Evolutionary conservation across 2,888 invertebrate species (phyloP), one percentile per base, ranked within the genome.

Genomic region (Mythimna vitellina): DNA sequence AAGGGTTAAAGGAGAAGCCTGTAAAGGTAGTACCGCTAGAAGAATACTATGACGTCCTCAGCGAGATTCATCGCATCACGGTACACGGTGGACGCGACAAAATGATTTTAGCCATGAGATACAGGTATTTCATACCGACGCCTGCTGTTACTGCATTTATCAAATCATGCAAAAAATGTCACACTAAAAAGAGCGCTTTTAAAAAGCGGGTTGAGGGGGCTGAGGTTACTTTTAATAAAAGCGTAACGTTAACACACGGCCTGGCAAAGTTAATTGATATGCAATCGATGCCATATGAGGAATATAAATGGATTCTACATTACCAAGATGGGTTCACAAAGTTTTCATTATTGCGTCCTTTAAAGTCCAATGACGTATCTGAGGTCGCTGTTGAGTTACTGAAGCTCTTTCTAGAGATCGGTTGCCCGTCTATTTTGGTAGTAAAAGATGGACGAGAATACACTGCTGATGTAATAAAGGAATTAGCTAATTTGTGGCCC

Each of bases 71-170:
- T 64, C 49, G 20, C 29, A 51, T 17, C 10, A 80, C 82, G 9
- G 58, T 68, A 7, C 82, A 83, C 56, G 82, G 82, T 1, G 77
- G 77, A 10, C 80, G 82, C 8, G 71, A 80, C n/a, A 82, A 76
- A 62, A 71, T 83, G 63, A 10, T 69, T 12, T 4, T 5, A n/a
- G 22, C 35, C 1, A 35, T 82, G 46, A 82, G 63, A 61, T 17
- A 51, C 14, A 3, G 14, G 9, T 71, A 49, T 17, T 72, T 65
- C 12, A 81, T 83, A 61, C 81, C 83, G 5, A 38, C 66, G 4
- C 46, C 72, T 1, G 76, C 57, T n/a, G 68, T 81, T 49, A 1
- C 49, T 12, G n/a, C 65, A 32, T 80, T 80, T 38, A 0, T 76
- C 20, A 71, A 32, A 71, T 25, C 54, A 32, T 80, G 81, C 54